These are phyloP conservation scores for Laspeyria flexula DNA, from an alignment of 2,888 invertebrate species.

Conservation along the genomic window DNA sequence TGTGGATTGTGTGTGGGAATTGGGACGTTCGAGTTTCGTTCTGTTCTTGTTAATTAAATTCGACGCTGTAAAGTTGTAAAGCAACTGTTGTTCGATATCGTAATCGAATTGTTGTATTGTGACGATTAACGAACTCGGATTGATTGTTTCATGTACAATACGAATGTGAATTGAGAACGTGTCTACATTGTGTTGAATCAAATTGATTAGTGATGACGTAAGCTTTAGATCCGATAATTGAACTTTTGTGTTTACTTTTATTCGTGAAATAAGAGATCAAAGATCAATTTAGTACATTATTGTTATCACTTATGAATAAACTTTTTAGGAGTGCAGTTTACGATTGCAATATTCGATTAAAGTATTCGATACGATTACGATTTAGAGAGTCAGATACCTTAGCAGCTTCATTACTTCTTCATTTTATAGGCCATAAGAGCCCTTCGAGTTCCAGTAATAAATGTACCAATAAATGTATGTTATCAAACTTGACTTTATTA, in stretches of 20 bases:
- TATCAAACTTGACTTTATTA: conserved; percentile 1
- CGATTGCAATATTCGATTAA: too few species aligned
- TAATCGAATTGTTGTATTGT: conserved; percentile 42
- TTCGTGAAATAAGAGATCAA: too few species aligned
- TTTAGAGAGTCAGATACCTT: neutral
- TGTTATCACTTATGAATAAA: too few species aligned
- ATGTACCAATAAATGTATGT: neutral
- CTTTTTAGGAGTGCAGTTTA: too few species aligned
- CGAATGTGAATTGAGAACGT: neutral
- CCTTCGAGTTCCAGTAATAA: neutral
- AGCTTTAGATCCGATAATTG: neutral
- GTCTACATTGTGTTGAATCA: neutral
- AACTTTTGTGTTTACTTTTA: neutral
- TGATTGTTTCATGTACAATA: conserved; percentile 27
- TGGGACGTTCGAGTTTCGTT: conserved; percentile 62
- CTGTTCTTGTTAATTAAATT: conserved; percentile 68
- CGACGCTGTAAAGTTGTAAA: conserved; percentile 52
- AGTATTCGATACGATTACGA: too few species aligned
- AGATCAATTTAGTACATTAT: too few species aligned
- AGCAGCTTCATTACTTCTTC: neutral
- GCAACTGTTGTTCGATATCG: conserved; percentile 31
- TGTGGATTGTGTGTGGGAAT: conserved; percentile 71
- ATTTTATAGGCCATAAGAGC: neutral
- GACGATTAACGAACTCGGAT: conserved; percentile 37
- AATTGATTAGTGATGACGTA: conserved; percentile 2